These are phyloP conservation scores for Falco rusticolus DNA, from an alignment of 2,797 vertebrate species.

Conservation along the genomic window DNA sequence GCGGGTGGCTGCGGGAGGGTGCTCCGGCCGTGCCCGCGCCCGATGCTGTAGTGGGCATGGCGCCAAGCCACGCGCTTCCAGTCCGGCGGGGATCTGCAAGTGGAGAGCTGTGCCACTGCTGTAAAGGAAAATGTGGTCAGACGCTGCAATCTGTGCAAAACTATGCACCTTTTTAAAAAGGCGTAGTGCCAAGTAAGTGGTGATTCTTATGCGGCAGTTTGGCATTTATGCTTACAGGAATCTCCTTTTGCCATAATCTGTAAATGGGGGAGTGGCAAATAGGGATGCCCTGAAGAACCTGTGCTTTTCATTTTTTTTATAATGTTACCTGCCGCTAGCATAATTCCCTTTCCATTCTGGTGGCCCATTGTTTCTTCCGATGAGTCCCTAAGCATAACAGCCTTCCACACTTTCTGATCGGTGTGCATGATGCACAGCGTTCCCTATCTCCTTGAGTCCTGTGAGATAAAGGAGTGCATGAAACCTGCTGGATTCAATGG, in stretches of 20 bases:
- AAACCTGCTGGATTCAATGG: neutral
- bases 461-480: neutral
- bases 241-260: neutral
- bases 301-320: neutral
- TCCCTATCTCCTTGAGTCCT: neutral
- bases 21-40: neutral
- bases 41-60: fast-evolving
- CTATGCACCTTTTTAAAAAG: neutral
- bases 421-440: too few species aligned
- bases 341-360: neutral
- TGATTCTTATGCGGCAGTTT: neutral
- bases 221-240: neutral
- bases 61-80: neutral
- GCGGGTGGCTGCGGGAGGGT: neutral
- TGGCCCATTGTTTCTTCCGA: neutral
- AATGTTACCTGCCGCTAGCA: neutral
- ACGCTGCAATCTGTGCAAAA: neutral
- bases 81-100: neutral
- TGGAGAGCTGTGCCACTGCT: neutral
- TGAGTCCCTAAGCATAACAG: neutral
- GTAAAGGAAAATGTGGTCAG: neutral
- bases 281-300: neutral
- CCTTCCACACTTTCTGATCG: neutral
- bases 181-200: neutral
- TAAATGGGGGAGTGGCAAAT: neutral